Conservation (phyloP, 1,140 invertebrate genomes). For the Dendroctonus valens region DNA sequence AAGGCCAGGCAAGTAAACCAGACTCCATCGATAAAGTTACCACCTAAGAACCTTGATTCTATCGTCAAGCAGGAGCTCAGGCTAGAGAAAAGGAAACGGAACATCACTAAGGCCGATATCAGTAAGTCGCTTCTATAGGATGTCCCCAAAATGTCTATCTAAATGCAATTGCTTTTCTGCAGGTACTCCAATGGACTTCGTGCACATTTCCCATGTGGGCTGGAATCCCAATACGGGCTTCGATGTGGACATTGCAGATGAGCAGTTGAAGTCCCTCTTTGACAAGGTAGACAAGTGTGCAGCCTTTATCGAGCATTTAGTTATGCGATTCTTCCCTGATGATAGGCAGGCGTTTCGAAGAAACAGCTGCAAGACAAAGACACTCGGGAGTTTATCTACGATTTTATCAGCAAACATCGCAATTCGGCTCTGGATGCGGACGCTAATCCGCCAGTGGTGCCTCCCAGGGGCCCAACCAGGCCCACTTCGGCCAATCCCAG, state of each 20-base stretch:
- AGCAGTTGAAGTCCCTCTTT: conserved; percentile 76
- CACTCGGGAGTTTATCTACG: conserved; percentile 90
- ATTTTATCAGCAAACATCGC: conserved; percentile 85
- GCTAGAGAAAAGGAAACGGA: conserved; percentile 61
- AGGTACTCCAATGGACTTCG: conserved; percentile 80
- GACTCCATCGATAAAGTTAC: conserved; percentile 14
- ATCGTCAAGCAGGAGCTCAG: conserved; percentile 31
- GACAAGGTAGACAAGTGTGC: conserved; percentile 53
- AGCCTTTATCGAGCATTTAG: too few relatives aligned
- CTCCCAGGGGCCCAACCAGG: conserved; percentile 38
- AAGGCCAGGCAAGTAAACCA: conserved; percentile 26
- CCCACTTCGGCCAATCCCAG: conserved; percentile 17
- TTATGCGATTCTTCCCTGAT: conserved; percentile 1
- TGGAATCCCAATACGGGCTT: conserved; percentile 78
- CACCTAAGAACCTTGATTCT: conserved; percentile 18
- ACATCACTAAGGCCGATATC: conserved; percentile 88
- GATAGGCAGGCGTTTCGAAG: conserved; percentile 74
- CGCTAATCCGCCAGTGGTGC: conserved; percentile 50
- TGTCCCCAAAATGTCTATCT: not conserved
- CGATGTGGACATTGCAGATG: conserved; percentile 67
- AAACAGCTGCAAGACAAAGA: conserved; percentile 76
- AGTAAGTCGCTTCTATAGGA: conserved; percentile 38
- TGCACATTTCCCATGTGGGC: conserved; percentile 87
- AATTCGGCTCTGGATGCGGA: conserved; percentile 69
- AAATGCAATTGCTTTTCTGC: conserved; percentile 1